These are phyloP conservation scores for Ciconia maguari DNA, from an alignment of 2,113 vertebrate species.

Conservation along the genomic window DNA sequence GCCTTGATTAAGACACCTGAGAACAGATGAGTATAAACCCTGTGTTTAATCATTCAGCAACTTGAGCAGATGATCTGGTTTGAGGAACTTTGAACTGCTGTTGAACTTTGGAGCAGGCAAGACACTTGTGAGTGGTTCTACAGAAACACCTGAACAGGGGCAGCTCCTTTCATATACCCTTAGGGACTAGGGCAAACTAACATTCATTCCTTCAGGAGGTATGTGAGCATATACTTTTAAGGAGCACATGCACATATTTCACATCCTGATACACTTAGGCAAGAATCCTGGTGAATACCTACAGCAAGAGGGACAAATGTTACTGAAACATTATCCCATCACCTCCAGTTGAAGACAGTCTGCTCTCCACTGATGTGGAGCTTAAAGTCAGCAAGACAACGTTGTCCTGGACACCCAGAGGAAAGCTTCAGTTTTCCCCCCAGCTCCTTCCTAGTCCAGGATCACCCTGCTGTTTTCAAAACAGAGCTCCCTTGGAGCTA, in stretches of 20 bases:
- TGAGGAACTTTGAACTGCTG: conserved; percentile 39
- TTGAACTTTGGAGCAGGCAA: conserved; percentile 46
- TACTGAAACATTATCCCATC: neutral
- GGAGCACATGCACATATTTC: neutral
- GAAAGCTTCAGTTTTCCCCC: neutral
- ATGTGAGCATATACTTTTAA: neutral
- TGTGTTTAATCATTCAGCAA: conserved; percentile 49
- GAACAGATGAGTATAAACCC: neutral
- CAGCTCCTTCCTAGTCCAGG: neutral
- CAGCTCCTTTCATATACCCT: neutral
- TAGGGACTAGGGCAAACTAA: neutral
- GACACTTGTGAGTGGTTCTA: neutral
- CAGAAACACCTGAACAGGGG: neutral
- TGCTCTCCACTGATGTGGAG: neutral
- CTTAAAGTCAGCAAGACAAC: neutral
- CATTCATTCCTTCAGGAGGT: neutral
- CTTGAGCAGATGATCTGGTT: neutral
- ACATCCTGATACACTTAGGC: neutral
- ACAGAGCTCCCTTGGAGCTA: neutral
- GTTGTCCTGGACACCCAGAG: neutral
- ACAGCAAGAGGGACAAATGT: neutral
- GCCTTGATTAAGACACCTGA: neutral
- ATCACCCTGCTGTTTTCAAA: neutral
- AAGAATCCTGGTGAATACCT: neutral
- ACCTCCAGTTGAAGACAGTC: neutral